Base-by-base conservation (phyloP, 2,797 vertebrate genomes). In the Periophthalmus magnuspinnatus region DNA sequence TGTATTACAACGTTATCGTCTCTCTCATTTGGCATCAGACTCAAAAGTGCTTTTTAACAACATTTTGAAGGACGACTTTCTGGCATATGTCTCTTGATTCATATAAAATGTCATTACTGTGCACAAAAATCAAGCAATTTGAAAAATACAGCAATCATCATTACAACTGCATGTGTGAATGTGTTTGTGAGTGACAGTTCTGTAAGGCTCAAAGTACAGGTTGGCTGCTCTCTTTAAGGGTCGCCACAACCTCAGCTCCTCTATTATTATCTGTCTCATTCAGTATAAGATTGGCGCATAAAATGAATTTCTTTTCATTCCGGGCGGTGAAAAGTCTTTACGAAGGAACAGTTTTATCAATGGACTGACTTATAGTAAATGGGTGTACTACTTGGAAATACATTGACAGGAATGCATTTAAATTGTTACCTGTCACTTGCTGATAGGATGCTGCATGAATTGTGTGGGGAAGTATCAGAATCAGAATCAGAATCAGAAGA, bases 281-380 rank as follows among this genome's bases (percentile, higher is more conserved):
- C 38, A 64, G 54, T 28, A 17, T 33, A 10, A 67, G 68, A 81
- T 33, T 60, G 32, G 50, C 13, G 63, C 45, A 38, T 21, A 65
- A 65, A 68, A 71, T 22, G 17, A 10, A 67, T 68, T 65, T 62
- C 28, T 63, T 10, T 8, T 5, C 2, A 22, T 36, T 1, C 33
- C 33, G 71, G 21, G 67, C 5, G 2, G 70, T 1, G 36, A 24
- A 54, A 34, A 67, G 17, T 19, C 13, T 14, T 32, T 28, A 45
- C 54, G 16, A 28, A 38, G 13, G 28, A 32, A 65, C 34, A 8
- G 34, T 54, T 47, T 11, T 38, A 1, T 5, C 60, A 64, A 52
- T 66, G 22, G 5, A 17, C 22, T 82, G 73, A 82, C 67, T 81
- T 79, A 80, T 60, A 28, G 54, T 58, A 17, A 58, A 56, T 17